Evolutionary conservation across 2,113 vertebrate species (phyloP).

Genomic region (Phainopepla nitens): DNA sequence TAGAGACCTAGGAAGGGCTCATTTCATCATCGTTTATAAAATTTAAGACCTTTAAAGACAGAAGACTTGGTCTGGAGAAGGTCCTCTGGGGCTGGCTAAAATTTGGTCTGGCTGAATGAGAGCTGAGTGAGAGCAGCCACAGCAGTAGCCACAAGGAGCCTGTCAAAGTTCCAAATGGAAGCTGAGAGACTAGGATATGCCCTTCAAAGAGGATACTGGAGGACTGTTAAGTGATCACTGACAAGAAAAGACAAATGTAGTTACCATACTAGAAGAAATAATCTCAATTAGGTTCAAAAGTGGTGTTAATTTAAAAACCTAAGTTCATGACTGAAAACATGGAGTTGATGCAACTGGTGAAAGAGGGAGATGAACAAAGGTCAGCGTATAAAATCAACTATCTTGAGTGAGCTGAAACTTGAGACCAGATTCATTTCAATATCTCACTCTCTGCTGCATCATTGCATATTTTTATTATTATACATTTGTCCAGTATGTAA

Average conservation of each 20-base stretch:
- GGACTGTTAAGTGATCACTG: neutral
- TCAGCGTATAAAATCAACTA: neutral
- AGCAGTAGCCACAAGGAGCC: neutral
- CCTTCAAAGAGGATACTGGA: neutral
- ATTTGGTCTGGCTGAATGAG: neutral
- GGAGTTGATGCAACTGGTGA: neutral
- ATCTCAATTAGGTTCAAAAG: neutral
- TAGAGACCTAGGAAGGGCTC: neutral
- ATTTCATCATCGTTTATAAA: neutral
- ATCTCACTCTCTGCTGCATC: neutral
- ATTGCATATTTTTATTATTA: neutral
- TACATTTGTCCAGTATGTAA: neutral
- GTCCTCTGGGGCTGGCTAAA: neutral
- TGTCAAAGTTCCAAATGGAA: accelerated
- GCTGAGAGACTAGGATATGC: neutral
- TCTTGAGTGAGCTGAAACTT: neutral
- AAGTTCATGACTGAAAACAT: neutral
- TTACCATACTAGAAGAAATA: neutral
- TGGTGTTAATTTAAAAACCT: neutral
- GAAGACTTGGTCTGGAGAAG: neutral
- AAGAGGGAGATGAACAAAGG: neutral
- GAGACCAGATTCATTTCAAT: neutral
- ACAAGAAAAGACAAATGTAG: neutral
- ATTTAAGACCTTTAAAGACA: neutral
- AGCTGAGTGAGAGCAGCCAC: neutral